Conservation (phyloP, 2,113 vertebrate genomes). For the Triplophysa dalaica region DNA sequence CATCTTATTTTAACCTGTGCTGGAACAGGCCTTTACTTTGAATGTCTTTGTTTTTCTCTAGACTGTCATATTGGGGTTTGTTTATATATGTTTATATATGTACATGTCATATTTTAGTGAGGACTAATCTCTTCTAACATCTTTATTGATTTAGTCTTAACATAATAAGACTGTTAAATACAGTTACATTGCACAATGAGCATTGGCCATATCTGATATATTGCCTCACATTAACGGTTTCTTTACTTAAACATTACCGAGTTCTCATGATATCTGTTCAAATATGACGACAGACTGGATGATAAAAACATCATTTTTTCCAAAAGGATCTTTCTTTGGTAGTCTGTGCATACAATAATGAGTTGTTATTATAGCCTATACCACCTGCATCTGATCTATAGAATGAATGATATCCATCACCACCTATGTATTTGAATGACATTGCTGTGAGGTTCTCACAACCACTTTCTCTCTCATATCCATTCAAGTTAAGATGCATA, state of each 20-base stretch:
- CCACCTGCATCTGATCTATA: neutral
- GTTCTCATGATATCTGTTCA: neutral
- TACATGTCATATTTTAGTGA: too few relatives aligned
- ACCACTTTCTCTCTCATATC: neutral
- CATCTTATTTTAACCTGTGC: neutral
- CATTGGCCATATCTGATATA: neutral
- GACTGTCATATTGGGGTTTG: neutral
- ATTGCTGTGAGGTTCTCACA: neutral
- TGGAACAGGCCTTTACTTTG: neutral
- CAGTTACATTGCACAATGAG: neutral
- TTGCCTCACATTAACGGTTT: neutral
- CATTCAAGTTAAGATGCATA: slow-evolving; percentile 76
- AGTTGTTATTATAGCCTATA: neutral
- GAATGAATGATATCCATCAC: neutral
- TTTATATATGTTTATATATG: too few relatives aligned
- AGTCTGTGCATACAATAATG: neutral
- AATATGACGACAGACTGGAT: neutral
- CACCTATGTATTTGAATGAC: neutral
- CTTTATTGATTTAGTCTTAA: neutral
- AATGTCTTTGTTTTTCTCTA: slow-evolving; percentile 12
- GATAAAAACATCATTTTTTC: neutral
- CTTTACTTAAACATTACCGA: too few relatives aligned
- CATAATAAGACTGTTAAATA: neutral
- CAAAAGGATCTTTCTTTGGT: neutral
- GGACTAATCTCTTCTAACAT: neutral